A percentile compares a stretch with the other conserved stretches of the same genome.
Conservation (phyloP, 2,797 vertebrate species). For the Paguma larvata region DNA sequence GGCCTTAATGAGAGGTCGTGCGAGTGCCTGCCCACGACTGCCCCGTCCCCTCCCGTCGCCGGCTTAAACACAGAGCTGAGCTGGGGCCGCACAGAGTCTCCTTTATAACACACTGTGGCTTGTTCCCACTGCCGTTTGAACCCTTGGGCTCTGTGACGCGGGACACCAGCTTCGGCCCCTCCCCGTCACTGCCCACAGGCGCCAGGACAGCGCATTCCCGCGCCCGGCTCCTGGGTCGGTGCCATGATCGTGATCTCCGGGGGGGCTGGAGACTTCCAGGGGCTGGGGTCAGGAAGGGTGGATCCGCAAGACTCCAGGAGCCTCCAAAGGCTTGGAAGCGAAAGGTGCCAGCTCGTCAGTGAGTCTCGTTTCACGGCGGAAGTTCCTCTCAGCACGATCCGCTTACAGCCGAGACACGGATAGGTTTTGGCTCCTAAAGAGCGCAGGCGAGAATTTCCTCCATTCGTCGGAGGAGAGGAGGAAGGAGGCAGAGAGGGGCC, state of each 20-base stretch:
- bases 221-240: neutral
- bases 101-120: neutral
- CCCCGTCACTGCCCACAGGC: conserved; percentile 35
- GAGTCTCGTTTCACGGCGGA: neutral
- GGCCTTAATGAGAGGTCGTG: neutral
- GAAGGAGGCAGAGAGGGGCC: neutral
- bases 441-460: neutral
- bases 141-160: neutral
- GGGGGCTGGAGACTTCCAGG: neutral
- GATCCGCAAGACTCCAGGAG: conserved; percentile 52
- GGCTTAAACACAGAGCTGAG: neutral
- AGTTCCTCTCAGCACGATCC: neutral
- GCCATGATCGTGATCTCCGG: neutral
- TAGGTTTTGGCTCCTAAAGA: neutral
- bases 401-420: neutral
- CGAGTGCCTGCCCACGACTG: neutral
- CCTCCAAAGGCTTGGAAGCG: neutral
- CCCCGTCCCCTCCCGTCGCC: neutral
- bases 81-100: neutral
- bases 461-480: neutral
- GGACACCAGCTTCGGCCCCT: neutral
- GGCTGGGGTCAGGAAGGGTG: neutral
- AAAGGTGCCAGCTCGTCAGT: neutral
- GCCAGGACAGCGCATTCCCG: neutral
- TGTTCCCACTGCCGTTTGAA: neutral